These are phyloP conservation scores for Patella pellucida DNA, from an alignment of 2,888 invertebrate genomes.

Conservation along the genomic window DNA sequence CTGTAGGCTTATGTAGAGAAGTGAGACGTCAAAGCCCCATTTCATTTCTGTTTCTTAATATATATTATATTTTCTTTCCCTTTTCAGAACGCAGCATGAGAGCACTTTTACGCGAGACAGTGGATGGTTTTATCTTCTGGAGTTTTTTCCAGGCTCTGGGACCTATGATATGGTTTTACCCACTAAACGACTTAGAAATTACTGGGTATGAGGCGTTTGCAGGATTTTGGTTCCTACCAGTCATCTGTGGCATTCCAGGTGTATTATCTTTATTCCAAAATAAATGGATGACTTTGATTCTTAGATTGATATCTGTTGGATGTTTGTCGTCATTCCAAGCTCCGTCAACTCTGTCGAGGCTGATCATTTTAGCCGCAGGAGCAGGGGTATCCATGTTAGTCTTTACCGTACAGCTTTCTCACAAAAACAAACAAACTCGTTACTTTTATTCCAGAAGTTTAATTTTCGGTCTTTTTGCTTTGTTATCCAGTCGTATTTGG, in stretches of 20 bases:
- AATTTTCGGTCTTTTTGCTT: slow-evolving; percentile 62
- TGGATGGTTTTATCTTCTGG: slow-evolving; percentile 69
- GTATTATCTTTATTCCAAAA: slow-evolving; percentile 47
- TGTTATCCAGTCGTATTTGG: slow-evolving; percentile 66
- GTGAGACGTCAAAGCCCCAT: neutral
- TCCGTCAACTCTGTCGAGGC: slow-evolving; percentile 59
- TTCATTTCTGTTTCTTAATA: neutral
- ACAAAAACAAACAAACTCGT: slow-evolving; percentile 53
- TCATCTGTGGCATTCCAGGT: slow-evolving; percentile 46
- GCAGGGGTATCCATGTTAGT: slow-evolving; percentile 62
- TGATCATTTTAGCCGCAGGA: slow-evolving; percentile 63
- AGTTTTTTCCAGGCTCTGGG: slow-evolving; percentile 68
- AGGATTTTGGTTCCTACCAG: slow-evolving; percentile 62
- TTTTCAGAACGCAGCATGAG: neutral
- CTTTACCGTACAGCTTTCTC: slow-evolving; percentile 63
- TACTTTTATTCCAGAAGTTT: slow-evolving; percentile 60
- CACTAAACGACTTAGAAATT: slow-evolving; percentile 70
- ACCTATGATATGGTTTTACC: slow-evolving; percentile 72
- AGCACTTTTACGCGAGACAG: neutral
- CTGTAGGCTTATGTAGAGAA: neutral
- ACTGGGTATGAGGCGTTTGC: slow-evolving; percentile 71
- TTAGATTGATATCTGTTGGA: slow-evolving; percentile 56
- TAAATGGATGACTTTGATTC: slow-evolving; percentile 47
- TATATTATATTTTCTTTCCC: neutral
- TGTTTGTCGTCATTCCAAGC: slow-evolving; percentile 68